Percentiles rank a stretch among this genome's conserved stretches.
These are phyloP conservation scores for Ellobius talpinus DNA, from an alignment of 2,113 vertebrate species.

Conservation along the genomic window DNA sequence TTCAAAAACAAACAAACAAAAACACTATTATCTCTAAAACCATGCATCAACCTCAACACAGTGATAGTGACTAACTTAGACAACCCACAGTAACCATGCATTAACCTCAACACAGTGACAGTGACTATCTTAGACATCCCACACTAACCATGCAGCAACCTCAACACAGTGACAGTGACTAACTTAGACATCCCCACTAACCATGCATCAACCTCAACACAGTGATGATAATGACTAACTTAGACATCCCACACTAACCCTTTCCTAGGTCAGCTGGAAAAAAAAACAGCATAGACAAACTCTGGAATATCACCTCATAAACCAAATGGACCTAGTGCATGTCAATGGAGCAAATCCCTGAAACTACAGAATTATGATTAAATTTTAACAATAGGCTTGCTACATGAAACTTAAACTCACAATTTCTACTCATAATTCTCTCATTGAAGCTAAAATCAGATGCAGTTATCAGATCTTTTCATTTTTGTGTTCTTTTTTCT, in stretches of 20 bases:
- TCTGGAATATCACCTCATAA: background rate
- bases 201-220: background rate
- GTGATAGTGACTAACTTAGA: background rate
- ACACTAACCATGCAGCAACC: too few relatives aligned
- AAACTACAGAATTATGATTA: background rate
- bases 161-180: background rate
- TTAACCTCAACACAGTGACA: background rate
- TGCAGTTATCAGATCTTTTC: background rate
- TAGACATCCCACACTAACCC: too few relatives aligned
- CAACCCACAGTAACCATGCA: too few relatives aligned
- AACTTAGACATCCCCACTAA: too few relatives aligned
- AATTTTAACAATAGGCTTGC: background rate
- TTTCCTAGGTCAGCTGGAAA: too few relatives aligned
- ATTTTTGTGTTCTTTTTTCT: background rate
- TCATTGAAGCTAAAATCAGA: background rate
- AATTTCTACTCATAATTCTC: background rate
- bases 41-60: background rate
- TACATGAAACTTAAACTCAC: background rate
- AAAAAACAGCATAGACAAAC: background rate
- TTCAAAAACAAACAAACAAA: background rate
- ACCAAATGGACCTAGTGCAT: background rate
- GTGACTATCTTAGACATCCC: background rate
- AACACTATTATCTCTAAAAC: background rate
- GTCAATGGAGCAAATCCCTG: too few relatives aligned
- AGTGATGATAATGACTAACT: background rate